A percentile compares a stretch with the other conserved stretches of the same genome.
phyloP scores from a whole-genome alignment of 2,797 vertebrate species.

The Ctenopoma kingsleyae region DNA sequence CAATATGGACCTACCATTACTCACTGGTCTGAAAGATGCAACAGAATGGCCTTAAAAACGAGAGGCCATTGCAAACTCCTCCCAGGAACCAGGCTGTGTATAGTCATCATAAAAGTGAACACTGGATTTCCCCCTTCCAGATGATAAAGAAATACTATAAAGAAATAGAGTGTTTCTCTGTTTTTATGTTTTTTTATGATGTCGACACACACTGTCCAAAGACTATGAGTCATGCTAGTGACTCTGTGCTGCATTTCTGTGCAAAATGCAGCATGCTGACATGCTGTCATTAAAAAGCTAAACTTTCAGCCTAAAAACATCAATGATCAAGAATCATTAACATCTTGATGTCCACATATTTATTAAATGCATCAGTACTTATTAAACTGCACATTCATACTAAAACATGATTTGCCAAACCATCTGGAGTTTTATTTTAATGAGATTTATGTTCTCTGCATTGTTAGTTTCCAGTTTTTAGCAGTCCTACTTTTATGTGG shows the following conservation, averaged over 20 bases:
- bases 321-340: neutral
- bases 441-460: neutral
- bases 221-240: neutral
- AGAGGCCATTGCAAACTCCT: neutral
- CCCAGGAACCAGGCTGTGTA: neutral
- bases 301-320: neutral
- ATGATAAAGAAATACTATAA: neutral
- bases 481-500: neutral
- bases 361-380: neutral
- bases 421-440: constrained; percentile 3
- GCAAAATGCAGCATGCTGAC: neutral
- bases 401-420: neutral
- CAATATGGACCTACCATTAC: neutral
- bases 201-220: neutral
- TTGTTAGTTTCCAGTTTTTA: neutral
- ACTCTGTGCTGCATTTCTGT: no score
- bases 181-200: neutral
- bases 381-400: neutral
- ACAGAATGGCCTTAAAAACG: neutral
- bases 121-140: neutral
- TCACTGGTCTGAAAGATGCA: constrained; percentile 10
- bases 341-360: neutral
- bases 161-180: neutral
- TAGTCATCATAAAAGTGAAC: neutral
- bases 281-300: neutral